phyloP scores from a whole-genome alignment of 1,140 invertebrate genomes.

The Hyposmocoma kahamanoa region DNA sequence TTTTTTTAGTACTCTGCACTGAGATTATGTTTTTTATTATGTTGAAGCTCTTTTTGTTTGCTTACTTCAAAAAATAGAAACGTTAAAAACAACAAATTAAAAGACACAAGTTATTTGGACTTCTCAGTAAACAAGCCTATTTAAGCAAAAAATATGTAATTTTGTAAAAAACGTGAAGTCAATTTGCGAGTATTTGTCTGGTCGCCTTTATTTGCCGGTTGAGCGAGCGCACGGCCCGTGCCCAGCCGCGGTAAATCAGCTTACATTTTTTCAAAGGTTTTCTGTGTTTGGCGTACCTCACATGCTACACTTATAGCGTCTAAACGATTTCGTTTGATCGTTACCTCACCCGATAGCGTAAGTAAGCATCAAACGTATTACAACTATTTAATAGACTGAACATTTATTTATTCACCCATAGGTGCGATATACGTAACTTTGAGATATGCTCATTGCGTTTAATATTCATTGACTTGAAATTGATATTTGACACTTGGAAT shows the following conservation, averaged over 20 bases:
- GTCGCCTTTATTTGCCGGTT: constrained; percentile 65
- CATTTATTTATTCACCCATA: too few species aligned
- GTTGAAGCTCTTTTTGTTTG: too few species aligned
- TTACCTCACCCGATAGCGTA: constrained; percentile 26
- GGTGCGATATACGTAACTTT: too few species aligned
- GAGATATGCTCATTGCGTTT: too few species aligned
- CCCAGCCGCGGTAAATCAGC: constrained; percentile 60
- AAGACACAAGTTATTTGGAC: constrained; percentile 12
- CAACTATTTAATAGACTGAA: too few species aligned
- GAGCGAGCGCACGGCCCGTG: constrained; percentile 47
- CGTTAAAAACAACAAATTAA: too few species aligned
- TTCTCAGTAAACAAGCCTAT: constrained; percentile 22
- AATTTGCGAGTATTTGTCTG: constrained; percentile 69
- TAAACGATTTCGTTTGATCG: constrained; percentile 43
- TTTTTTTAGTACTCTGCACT: too few species aligned
- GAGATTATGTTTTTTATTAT: too few species aligned
- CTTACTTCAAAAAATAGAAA: too few species aligned
- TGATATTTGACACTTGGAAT: too few species aligned
- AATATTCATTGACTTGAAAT: too few species aligned
- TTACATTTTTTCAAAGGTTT: constrained; percentile 67
- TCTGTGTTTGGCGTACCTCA: constrained; percentile 57
- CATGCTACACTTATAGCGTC: constrained; percentile 42
- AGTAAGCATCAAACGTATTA: too few species aligned
- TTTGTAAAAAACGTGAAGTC: constrained; percentile 64
- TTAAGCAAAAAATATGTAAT: constrained; percentile 57